Conservation (phyloP, 2,888 invertebrate genomes). For the Heteromurus nitidus region DNA sequence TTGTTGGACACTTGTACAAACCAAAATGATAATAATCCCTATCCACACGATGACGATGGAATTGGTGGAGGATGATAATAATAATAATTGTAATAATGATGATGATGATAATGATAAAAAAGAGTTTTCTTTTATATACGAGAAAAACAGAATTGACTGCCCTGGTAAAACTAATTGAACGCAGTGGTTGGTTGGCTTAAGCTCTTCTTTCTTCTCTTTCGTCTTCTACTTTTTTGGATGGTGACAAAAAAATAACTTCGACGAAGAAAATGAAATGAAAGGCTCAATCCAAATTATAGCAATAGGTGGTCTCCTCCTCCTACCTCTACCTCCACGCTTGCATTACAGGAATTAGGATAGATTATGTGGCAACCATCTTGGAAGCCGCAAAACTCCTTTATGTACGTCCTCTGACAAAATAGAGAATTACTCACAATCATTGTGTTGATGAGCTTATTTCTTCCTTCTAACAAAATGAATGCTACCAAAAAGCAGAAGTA, state of each 20-base stretch:
- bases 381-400: no score
- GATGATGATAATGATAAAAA: conserved; percentile 10
- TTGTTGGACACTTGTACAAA: neutral
- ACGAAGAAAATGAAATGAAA: conserved; percentile 13
- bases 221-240: conserved; percentile 31
- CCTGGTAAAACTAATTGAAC: conserved; percentile 69
- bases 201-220: conserved; percentile 12
- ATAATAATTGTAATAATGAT: conserved; percentile 26
- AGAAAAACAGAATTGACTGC: conserved; percentile 10
- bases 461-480: no score
- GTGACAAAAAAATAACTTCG: conserved; percentile 63
- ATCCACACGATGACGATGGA: conserved; percentile 3
- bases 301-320: conserved; percentile 70
- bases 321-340: conserved; percentile 30
- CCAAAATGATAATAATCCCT: conserved; percentile 9
- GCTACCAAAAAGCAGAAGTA: no score
- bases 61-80: conserved; percentile 28
- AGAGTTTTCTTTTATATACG: conserved; percentile 14
- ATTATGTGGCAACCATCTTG: conserved; percentile 7
- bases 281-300: conserved; percentile 71
- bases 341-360: no score
- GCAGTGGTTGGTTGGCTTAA: conserved; percentile 56
- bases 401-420: no score
- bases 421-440: no score
- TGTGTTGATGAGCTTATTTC: no score